These are phyloP conservation scores for Lochmaea capreae DNA, from an alignment of 2,888 invertebrate genomes.

Conservation along the genomic window DNA sequence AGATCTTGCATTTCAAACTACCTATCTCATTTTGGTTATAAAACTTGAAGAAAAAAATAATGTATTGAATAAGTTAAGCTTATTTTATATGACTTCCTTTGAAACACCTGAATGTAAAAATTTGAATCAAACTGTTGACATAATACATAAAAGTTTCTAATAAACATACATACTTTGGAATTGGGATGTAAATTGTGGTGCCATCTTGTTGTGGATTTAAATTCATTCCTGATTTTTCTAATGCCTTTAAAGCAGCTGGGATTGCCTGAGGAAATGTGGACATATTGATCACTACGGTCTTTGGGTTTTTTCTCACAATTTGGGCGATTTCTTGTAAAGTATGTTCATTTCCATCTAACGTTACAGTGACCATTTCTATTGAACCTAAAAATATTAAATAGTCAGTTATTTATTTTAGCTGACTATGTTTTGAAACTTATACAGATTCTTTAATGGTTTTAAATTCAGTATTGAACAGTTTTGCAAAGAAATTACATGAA, in stretches of 20 bases:
- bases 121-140: neutral
- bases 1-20: too few species aligned
- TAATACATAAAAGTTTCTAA: neutral
- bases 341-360: conserved; percentile 83
- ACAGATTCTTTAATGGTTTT: too few species aligned
- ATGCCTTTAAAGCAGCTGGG: conserved; percentile 80
- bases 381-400: conserved; percentile 68
- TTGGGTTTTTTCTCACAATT: conserved; percentile 87
- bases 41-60: too few species aligned
- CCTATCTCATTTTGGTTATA: too few species aligned
- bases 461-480: too few species aligned
- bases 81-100: too few species aligned
- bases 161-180: conserved; percentile 78
- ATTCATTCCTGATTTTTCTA: conserved; percentile 87
- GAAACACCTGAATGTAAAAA: too few species aligned
- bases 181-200: conserved; percentile 86
- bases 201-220: conserved; percentile 96
- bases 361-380: conserved; percentile 81
- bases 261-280: conserved; percentile 87
- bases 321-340: conserved; percentile 90
- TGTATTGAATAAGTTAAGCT: too few species aligned
- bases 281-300: conserved; percentile 87
- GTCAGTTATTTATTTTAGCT: too few species aligned
- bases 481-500: too few species aligned
- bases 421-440: too few species aligned